Evolutionary conservation across 2,888 invertebrate genomes (phyloP).

Genomic region (Cyclophora punctaria): DNA sequence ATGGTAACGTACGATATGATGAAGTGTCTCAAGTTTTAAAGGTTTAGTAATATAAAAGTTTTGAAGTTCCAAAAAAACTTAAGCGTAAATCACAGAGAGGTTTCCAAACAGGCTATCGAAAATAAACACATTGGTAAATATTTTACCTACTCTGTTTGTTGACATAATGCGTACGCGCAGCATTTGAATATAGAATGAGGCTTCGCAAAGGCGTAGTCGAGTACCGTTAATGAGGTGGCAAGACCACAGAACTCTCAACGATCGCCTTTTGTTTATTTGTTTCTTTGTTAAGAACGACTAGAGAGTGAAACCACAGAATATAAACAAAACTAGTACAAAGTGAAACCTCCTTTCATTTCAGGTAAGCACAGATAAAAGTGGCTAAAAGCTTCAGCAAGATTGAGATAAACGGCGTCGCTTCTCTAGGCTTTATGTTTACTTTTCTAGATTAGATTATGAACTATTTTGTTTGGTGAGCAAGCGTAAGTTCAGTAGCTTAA

Average conservation of each 20-base stretch:
- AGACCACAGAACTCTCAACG: background rate
- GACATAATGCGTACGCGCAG: conserved; percentile 44
- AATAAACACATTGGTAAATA: conserved; percentile 12
- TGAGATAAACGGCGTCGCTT: background rate
- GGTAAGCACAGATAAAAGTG: too few species aligned
- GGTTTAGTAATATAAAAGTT: too few species aligned
- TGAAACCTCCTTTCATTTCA: too few species aligned
- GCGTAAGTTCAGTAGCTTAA: conserved; percentile 17
- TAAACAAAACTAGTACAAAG: too few species aligned
- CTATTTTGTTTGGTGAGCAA: background rate
- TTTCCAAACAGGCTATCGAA: background rate
- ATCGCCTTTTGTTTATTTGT: too few species aligned
- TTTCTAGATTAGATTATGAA: background rate
- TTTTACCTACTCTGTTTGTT: conserved; percentile 33
- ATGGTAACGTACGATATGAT: too few species aligned
- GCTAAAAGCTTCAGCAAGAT: too few species aligned
- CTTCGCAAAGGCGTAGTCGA: conserved; percentile 45
- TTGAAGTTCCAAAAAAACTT: too few species aligned
- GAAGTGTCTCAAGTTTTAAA: too few species aligned
- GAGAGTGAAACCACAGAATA: too few species aligned
- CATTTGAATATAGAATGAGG: conserved; percentile 56
- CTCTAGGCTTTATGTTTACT: background rate
- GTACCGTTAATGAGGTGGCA: conserved; percentile 47
- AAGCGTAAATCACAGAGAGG: background rate
- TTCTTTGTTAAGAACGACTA: too few species aligned